These are phyloP conservation scores for Scylla paramamosain DNA, from an alignment of 1,140 invertebrate genomes.

Conservation along the genomic window DNA sequence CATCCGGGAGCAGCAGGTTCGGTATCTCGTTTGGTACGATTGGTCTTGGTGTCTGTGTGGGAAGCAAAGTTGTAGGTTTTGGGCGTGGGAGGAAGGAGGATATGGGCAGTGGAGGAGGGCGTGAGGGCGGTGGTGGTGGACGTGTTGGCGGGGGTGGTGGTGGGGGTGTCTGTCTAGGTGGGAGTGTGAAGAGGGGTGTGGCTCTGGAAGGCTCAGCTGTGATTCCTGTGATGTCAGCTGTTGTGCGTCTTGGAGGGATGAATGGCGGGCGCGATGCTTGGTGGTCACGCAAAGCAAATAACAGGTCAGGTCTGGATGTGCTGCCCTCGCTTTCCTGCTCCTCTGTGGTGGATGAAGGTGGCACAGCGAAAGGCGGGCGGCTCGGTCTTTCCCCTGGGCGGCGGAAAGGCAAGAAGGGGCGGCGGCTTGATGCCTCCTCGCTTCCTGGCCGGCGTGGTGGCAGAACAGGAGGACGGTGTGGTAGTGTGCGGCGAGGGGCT, in stretches of 20 bases:
- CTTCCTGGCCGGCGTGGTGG: slow-evolving; percentile 39
- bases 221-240: neutral
- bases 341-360: neutral
- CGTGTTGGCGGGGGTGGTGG: neutral
- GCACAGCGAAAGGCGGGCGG: slow-evolving; percentile 5
- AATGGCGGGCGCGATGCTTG: neutral
- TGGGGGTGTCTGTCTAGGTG: neutral
- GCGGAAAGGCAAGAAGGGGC: slow-evolving; percentile 58
- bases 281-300: slow-evolving; percentile 1
- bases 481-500: slow-evolving; percentile 29
- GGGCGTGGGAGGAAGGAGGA: neutral
- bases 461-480: slow-evolving; percentile 43
- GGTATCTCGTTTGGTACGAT: slow-evolving; percentile 56
- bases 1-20: slow-evolving; percentile 59
- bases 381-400: slow-evolving; percentile 44
- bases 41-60: slow-evolving; percentile 44
- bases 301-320: neutral
- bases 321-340: neutral
- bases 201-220: neutral
- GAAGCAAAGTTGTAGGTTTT: slow-evolving; percentile 17
- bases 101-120: neutral
- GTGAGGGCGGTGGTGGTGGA: slow-evolving; percentile 28
- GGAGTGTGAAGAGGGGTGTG: neutral
- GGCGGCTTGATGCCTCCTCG: neutral
- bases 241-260: slow-evolving; percentile 26